Evolutionary conservation across 2,888 invertebrate species (phyloP).

Genomic region (Sipha maydis): DNA sequence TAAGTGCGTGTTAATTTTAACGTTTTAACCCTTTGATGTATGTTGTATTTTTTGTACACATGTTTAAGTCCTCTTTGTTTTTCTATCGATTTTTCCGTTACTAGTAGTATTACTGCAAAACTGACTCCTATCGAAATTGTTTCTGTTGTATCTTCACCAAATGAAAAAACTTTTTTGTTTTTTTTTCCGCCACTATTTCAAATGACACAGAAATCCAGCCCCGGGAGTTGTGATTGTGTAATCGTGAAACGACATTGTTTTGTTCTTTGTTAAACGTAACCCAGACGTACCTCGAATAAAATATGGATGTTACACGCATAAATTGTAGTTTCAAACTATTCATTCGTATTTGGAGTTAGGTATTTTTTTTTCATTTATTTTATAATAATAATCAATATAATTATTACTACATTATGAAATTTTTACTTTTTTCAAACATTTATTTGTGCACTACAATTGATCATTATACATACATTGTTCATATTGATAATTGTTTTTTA

Average conservation of each 20-base stretch:
- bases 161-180: background rate
- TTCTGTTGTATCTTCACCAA: slow-evolving; percentile 34
- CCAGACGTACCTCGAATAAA: background rate
- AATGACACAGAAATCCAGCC: slow-evolving; percentile 33
- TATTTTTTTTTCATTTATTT: too few relatives aligned
- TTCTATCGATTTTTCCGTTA: slow-evolving; percentile 16
- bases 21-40: slow-evolving; percentile 35
- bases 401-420: background rate
- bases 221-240: slow-evolving; percentile 38
- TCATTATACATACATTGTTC: background rate
- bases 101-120: slow-evolving; percentile 33
- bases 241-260: slow-evolving; percentile 23
- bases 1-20: slow-evolving; percentile 21
- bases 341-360: too few relatives aligned
- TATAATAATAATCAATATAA: too few relatives aligned
- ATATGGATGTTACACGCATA: background rate
- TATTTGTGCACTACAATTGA: background rate
- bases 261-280: slow-evolving; percentile 2
- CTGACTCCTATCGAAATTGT: slow-evolving; percentile 40
- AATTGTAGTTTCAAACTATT: background rate
- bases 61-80: slow-evolving; percentile 21
- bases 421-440: background rate
- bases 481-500: background rate
- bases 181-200: background rate
- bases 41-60: slow-evolving; percentile 22